These are phyloP conservation scores for Oplegnathus fasciatus DNA, from an alignment of 2,113 vertebrate genomes.

Conservation along the genomic window DNA sequence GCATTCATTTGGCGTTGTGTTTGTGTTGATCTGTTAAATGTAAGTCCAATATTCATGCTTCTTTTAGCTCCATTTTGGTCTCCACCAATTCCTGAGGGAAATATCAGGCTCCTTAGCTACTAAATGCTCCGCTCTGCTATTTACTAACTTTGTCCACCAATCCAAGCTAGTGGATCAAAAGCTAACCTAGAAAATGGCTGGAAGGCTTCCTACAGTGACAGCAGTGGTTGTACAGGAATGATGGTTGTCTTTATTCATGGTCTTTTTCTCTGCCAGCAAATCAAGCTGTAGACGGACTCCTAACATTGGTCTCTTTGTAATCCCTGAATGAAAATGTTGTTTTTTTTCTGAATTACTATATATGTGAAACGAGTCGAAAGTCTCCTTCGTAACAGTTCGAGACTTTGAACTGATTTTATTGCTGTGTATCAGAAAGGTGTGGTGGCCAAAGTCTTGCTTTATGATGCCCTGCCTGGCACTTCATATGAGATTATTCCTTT, in stretches of 20 bases:
- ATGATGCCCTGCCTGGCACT: constrained; percentile 28
- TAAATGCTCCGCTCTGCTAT: not conserved
- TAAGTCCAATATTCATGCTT: not conserved
- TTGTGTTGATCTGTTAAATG: not conserved
- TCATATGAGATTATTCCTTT: constrained; percentile 10
- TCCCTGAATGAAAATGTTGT: not conserved
- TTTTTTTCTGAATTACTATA: not conserved
- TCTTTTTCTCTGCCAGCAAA: not conserved
- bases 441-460: constrained; percentile 73
- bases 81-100: not conserved
- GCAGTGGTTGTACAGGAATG: too few relatives aligned
- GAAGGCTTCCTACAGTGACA: too few relatives aligned
- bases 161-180: not conserved
- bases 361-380: not conserved
- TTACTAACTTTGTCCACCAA: not conserved
- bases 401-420: constrained; percentile 68
- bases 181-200: too few relatives aligned
- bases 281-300: not conserved
- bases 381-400: constrained; percentile 17
- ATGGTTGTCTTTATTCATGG: not conserved
- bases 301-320: not conserved
- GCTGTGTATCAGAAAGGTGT: constrained; percentile 49
- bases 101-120: not conserved
- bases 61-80: not conserved
- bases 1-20: not conserved